Evolutionary conservation across 2,888 invertebrate species (phyloP), one percentile per base, ranked within the genome.

Genomic region (Troides helena): DNA sequence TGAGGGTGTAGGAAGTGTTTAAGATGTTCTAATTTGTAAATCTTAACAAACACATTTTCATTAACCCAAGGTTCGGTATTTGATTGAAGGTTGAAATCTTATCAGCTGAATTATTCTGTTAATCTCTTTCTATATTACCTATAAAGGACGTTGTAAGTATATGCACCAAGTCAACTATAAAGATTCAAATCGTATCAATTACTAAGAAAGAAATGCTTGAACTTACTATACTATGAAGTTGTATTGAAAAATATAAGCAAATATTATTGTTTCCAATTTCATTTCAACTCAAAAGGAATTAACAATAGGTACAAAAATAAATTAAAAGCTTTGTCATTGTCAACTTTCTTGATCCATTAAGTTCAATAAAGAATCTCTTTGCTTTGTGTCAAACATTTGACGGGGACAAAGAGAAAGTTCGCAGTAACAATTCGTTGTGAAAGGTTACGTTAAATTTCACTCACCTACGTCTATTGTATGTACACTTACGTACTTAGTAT

Each of bases 361-460:
- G 23, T 60, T 60, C 60, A 60, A 60, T 60, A 60, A 60, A 36
- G 60, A 60, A 60, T 60, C 36, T 36, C 60, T 60, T 60, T 60
- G 17, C 60, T 60, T 60, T 60, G 36, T 60, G 60, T 60, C 60
- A 60, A 60, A 60, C 60, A 36, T 60, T 60, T 36, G 36, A 60
- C 60, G 60, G 18, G 36, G 8, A 60, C 60, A 60, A 60, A 60
- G 60, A 36, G 60, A 60, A 36, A 60, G 60, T 60, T 60, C 36
- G 30, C 18, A n/a, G 60, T 36, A 60, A 60, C 60, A 60, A 60
- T 60, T 60, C 36, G 60, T 60, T 60, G 60, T 60, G 23, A 60
- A n/a, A 60, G 60, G 60, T 60, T 25, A 58, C 14, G 10, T n/a
- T 10, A 36, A 60, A 23, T 60, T 36, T 60, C 36, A 25, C 36